phyloP scores from a whole-genome alignment of 2,797 vertebrate species.

The Gobionotothen gibberifrons region DNA sequence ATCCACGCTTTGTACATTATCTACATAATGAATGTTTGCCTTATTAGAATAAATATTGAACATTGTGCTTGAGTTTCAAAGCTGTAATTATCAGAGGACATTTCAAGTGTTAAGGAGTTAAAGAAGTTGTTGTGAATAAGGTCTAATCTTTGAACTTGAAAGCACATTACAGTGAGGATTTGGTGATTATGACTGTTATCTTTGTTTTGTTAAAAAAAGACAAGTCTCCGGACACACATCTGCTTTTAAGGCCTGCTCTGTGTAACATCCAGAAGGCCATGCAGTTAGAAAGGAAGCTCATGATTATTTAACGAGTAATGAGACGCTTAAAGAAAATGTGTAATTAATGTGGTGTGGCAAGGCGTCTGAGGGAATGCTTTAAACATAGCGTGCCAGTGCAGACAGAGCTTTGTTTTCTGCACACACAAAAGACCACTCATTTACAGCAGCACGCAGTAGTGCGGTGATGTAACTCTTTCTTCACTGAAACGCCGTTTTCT shows the following conservation, averaged over 20 bases:
- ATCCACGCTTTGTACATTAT: conserved; percentile 70
- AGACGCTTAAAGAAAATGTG: conserved; percentile 35
- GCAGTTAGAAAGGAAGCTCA: conserved; percentile 22
- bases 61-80: conserved; percentile 53
- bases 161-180: conserved; percentile 35
- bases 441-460: conserved; percentile 42
- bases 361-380: conserved; percentile 31
- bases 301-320: conserved; percentile 35
- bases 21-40: conserved; percentile 71
- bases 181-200: conserved; percentile 2
- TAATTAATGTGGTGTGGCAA: conserved; percentile 41
- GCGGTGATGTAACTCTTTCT: conserved; percentile 41
- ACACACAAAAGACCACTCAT: conserved; percentile 64
- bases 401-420: conserved; percentile 56
- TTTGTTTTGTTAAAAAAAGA: not conserved
- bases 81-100: conserved; percentile 45
- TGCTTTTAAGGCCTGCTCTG: not conserved
- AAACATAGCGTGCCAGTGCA: conserved; percentile 41
- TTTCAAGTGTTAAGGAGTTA: conserved; percentile 9
- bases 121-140: conserved; percentile 18
- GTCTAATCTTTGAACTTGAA: conserved; percentile 52
- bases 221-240: conserved; percentile 9
- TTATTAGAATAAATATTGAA: conserved; percentile 74
- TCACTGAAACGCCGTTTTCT: conserved; percentile 50
- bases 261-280: conserved; percentile 14